phyloP scores from a whole-genome alignment of 2,888 invertebrate genomes.

The Phytoseiulus persimilis region DNA sequence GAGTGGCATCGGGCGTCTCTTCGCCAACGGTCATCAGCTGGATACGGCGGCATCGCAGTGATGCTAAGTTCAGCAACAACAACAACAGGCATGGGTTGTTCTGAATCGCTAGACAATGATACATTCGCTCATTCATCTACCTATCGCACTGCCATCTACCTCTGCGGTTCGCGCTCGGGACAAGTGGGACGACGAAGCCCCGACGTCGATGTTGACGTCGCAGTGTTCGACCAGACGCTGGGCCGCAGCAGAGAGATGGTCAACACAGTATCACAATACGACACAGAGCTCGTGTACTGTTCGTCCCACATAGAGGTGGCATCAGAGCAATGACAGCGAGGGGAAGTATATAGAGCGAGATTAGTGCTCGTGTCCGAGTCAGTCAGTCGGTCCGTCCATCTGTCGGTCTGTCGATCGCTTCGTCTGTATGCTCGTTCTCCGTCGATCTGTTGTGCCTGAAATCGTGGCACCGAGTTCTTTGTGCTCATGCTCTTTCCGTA shows the following conservation, averaged over 20 bases:
- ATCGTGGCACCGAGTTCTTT: background rate
- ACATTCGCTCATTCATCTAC: background rate
- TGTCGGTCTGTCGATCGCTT: background rate
- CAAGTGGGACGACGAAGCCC: background rate
- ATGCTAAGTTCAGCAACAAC: background rate
- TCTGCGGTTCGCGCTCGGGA: background rate
- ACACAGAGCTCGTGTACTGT: background rate
- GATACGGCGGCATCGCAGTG: background rate
- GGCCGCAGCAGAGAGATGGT: background rate
- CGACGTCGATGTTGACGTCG: background rate
- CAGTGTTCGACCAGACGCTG: background rate
- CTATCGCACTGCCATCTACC: no score
- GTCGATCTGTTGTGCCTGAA: background rate
- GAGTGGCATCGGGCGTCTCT: background rate
- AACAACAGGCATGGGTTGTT: background rate
- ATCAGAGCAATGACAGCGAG: background rate
- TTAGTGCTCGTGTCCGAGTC: background rate
- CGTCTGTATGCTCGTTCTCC: background rate
- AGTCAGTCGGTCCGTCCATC: background rate
- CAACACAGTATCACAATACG: background rate
- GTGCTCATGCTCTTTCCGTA: background rate
- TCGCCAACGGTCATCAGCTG: background rate
- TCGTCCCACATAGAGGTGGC: background rate
- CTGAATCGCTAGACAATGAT: background rate
- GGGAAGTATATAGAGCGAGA: background rate